Evolutionary conservation across 92 coral and sea anemone genomes (phyloP).

Genomic region (Palythoa grandiflora): DNA sequence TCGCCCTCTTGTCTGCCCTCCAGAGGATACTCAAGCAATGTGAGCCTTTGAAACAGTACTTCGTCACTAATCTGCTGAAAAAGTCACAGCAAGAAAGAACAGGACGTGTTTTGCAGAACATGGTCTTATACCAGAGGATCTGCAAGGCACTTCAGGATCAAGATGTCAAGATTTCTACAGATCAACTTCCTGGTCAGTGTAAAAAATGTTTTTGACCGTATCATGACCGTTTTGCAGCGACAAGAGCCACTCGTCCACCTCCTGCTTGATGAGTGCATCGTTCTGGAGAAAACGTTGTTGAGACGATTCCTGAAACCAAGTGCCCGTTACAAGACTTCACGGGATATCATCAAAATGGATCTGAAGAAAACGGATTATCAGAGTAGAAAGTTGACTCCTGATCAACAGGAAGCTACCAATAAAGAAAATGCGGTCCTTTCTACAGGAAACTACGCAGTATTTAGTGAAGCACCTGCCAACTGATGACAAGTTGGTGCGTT

Average conservation of each 20-base stretch:
- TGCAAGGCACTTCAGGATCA: conserved; percentile 28
- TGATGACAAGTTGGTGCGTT: conserved; percentile 31
- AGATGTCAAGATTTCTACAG: conserved; percentile 21
- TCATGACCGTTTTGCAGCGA: conserved; percentile 27
- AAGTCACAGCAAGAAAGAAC: conserved; percentile 28
- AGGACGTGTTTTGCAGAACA: conserved; percentile 33
- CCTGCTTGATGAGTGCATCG: conserved; percentile 18
- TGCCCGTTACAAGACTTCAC: conserved; percentile 16
- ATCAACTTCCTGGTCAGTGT: conserved; percentile 29
- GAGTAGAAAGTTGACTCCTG: conserved; percentile 27
- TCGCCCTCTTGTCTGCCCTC: conserved; percentile 21
- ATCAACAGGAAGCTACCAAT: conserved; percentile 27
- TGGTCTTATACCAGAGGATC: conserved; percentile 24
- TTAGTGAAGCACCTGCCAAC: conserved; percentile 14
- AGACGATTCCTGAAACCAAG: conserved; percentile 24
- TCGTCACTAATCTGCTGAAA: conserved; percentile 13
- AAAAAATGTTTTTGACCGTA: conserved; percentile 3
- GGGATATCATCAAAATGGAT: neutral
- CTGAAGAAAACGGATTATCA: conserved; percentile 20
- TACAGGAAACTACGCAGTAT: conserved; percentile 20
- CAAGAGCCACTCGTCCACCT: conserved; percentile 18
- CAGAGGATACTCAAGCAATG: conserved; percentile 34
- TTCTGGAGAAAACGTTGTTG: conserved; percentile 20
- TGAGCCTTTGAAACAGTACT: conserved; percentile 32
- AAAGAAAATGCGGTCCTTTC: conserved; percentile 26